Evolutionary conservation across 2,113 vertebrate genomes (phyloP).

Genomic region (Cololabis saira): DNA sequence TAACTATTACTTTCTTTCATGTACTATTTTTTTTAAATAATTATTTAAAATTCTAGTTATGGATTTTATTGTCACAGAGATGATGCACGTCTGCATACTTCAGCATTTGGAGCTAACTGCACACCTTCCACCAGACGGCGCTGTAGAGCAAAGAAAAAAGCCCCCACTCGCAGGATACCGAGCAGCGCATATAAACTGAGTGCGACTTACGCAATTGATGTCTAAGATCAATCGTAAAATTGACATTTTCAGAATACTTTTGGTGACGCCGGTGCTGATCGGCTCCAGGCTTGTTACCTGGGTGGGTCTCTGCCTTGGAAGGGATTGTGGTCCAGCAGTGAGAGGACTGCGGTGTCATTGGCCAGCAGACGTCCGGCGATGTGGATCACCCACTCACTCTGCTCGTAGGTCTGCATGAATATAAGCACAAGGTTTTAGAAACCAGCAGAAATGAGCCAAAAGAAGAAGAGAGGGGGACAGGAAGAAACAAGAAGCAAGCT

Average conservation of each 20-base stretch:
- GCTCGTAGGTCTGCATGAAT: conserved; percentile 90
- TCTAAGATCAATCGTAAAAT: too few relatives aligned
- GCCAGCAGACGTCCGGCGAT: conserved; percentile 91
- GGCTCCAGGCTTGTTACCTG: conserved; percentile 73
- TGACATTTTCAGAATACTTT: background rate
- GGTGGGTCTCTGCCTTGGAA: conserved; percentile 83
- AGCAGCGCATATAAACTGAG: too few relatives aligned
- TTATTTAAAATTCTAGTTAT: too few relatives aligned
- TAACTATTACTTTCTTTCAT: too few relatives aligned
- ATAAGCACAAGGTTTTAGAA: background rate
- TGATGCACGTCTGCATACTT: too few relatives aligned
- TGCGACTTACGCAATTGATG: too few relatives aligned
- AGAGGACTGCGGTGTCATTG: conserved; percentile 84
- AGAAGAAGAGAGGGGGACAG: background rate
- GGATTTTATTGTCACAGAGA: too few relatives aligned
- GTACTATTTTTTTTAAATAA: too few relatives aligned
- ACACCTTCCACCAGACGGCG: conserved; percentile 12
- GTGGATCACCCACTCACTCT: conserved; percentile 95
- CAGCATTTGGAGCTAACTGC: too few relatives aligned
- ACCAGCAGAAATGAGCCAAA: background rate
- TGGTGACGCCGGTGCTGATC: background rate
- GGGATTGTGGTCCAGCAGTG: conserved; percentile 88
- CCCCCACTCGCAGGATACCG: background rate
- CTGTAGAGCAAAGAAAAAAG: background rate
- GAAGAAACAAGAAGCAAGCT: too few relatives aligned